Evolutionary conservation across 2,888 invertebrate species (phyloP).

Genomic region (Cryptocheilus praepositus): DNA sequence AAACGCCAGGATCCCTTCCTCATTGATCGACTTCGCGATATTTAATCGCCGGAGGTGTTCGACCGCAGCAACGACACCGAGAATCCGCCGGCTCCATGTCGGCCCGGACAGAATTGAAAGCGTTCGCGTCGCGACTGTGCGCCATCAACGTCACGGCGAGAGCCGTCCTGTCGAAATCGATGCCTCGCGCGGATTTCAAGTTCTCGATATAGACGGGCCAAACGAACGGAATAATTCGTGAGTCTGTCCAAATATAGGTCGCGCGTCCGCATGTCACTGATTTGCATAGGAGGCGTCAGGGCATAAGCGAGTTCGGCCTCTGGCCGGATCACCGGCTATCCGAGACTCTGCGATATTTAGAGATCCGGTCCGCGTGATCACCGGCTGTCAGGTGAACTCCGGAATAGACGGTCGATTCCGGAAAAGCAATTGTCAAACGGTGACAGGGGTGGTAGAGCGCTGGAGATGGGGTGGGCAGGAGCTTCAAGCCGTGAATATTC

Average conservation of each 20-base stretch:
- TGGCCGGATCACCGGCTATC: slow-evolving; percentile 1
- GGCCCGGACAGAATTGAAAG: too few relatives aligned
- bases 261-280: slow-evolving; percentile 23
- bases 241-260: slow-evolving; percentile 53
- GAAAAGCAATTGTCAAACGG: slow-evolving; percentile 7
- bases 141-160: too few relatives aligned
- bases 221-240: slow-evolving; percentile 52
- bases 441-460: too few relatives aligned
- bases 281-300: slow-evolving; percentile 24
- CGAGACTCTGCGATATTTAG: slow-evolving; percentile 42
- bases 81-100: too few relatives aligned
- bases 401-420: slow-evolving; percentile 37
- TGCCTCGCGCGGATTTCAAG: slow-evolving; percentile 15
- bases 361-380: slow-evolving; percentile 21
- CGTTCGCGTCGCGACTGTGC: too few relatives aligned
- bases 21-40: neutral
- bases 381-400: slow-evolving; percentile 2
- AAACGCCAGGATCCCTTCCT: too few relatives aligned
- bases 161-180: slow-evolving; percentile 7
- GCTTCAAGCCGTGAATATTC: slow-evolving; percentile 3
- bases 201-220: slow-evolving; percentile 40
- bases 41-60: neutral
- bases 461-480: too few relatives aligned
- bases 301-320: slow-evolving; percentile 16
- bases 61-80: too few relatives aligned